phyloP scores from a whole-genome alignment of 2,888 invertebrate genomes.

The Amphimallon solstitiale region DNA sequence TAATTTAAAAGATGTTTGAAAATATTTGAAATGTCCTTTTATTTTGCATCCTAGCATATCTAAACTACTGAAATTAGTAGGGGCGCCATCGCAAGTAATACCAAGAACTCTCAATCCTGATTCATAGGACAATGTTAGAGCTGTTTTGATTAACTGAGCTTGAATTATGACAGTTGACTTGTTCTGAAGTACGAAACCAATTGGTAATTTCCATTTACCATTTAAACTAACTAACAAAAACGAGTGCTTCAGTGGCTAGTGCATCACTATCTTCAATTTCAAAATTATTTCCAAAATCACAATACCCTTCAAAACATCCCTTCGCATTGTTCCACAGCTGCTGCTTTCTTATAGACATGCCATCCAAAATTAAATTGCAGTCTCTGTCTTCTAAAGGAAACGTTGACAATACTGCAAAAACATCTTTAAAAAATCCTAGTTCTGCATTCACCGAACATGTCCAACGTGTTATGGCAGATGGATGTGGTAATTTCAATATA shows the following conservation, averaged over 20 bases:
- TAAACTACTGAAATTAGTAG: no score
- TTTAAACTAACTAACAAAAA: conserved; percentile 39
- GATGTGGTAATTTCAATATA: neutral
- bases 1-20: no score
- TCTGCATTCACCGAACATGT: neutral
- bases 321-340: neutral
- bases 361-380: neutral
- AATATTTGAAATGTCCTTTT: no score
- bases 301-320: neutral
- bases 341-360: conserved; percentile 3
- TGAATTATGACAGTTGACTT: no score
- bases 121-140: no score
- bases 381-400: neutral
- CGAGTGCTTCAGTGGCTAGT: conserved; percentile 37
- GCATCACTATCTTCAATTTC: conserved; percentile 25
- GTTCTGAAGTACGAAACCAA: no score
- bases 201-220: conserved; percentile 40
- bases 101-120: no score
- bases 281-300: neutral
- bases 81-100: no score
- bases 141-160: no score
- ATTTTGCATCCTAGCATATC: no score
- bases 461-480: neutral
- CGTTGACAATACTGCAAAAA: neutral
- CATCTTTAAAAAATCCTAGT: neutral